Base-by-base conservation (phyloP, 2,113 vertebrate species). In the Apus apus region DNA sequence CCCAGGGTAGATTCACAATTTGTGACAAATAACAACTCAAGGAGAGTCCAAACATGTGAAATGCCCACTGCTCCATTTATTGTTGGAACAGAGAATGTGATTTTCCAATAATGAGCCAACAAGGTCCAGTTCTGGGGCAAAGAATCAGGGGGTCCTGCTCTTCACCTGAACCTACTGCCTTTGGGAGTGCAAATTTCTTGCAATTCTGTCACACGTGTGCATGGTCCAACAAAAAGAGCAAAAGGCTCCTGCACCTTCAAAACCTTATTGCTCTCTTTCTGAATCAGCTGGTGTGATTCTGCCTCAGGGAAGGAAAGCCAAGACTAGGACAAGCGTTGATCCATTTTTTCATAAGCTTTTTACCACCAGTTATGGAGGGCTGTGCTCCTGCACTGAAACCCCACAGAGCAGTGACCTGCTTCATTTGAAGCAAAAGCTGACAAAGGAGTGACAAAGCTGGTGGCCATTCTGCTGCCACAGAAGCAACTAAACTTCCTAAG, bases 31-130 rank as follows among this genome's bases (percentile, higher is more conserved):
- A 87, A 48, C 5, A 50, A 23, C 10, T 84, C 62, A 60, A 0
- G 0, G 18, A 57, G 16, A 51, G 9, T 4, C 18, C 72, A 45
- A 23, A 13, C 0, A 0, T 7, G 1, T 29, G 53, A 93, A 66
- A 71, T 45, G 13, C 22, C 34, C 21, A 29, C 15, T 71, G 20
- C 4, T 56, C 20, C 23, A 27, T 22, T 68, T 58, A 23, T 23
- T 53, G 9, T 58, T 57, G 29, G 25, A 80, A 25, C 20, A 75
- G 23, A 75, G 30, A 87, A 40, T 5, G 4, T 6, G 15, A 5
- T 1, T 66, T 84, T 65, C n/a, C 18, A 29, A 27, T 17, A 65
- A 70, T 3, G 5, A 86, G 29, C 2, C 22, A 78, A 34, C 2
- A 32, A 43, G 9, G 15, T 8, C 17, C 25, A 27, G 19, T 79